Percentiles rank a stretch among this genome's conserved stretches.
phyloP scores from a whole-genome alignment of 2,113 vertebrate genomes.

The Seriola rivoliana region DNA sequence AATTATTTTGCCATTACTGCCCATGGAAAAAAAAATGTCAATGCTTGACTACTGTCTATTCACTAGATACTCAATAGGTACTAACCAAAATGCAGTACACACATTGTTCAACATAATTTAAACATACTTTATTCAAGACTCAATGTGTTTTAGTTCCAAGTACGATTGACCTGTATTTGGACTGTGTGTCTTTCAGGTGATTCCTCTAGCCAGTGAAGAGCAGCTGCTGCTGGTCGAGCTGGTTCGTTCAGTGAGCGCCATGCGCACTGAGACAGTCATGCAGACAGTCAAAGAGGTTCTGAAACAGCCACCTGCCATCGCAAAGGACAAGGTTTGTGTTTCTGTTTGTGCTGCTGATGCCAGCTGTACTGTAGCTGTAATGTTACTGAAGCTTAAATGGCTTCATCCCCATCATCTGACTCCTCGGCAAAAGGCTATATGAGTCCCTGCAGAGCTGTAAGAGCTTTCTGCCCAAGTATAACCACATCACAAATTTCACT shows the following conservation, averaged over 20 bases:
- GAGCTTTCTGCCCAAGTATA: too few relatives aligned
- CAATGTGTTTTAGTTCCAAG: neutral
- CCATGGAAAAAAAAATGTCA: neutral
- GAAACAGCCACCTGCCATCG: slow-evolving; percentile 97
- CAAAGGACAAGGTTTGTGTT: slow-evolving; percentile 92
- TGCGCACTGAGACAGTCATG: slow-evolving; percentile 98
- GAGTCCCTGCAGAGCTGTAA: neutral
- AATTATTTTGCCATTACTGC: neutral
- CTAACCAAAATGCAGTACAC: neutral
- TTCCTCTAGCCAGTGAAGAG: slow-evolving; percentile 94
- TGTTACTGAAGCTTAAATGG: neutral
- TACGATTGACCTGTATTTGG: neutral
- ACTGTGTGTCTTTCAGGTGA: slow-evolving; percentile 86
- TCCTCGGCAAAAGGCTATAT: neutral
- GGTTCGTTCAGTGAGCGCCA: slow-evolving; percentile 96
- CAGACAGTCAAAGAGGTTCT: slow-evolving; percentile 98
- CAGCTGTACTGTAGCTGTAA: neutral
- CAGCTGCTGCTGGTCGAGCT: slow-evolving; percentile 96
- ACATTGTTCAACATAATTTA: neutral
- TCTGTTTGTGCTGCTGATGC: neutral
- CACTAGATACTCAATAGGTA: neutral
- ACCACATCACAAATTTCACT: too few relatives aligned
- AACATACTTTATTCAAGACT: neutral
- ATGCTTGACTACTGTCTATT: neutral
- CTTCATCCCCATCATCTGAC: neutral